A percentile compares a stretch with the other conserved stretches of the same genome.
phyloP scores from a whole-genome alignment of 2,888 invertebrate genomes.

The Leucania comma region DNA sequence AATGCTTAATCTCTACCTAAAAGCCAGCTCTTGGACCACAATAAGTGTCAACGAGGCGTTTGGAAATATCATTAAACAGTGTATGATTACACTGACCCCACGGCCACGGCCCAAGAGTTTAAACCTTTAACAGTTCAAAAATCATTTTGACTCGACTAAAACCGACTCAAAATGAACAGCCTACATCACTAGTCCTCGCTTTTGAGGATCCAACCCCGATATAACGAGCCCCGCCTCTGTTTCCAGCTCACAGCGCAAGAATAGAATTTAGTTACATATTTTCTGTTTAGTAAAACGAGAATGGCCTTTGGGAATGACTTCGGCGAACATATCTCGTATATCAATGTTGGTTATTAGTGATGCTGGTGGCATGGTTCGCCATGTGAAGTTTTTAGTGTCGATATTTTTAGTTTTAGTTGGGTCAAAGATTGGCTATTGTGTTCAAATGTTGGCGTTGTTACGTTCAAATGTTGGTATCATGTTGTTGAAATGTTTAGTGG shows the following conservation, averaged over 20 bases:
- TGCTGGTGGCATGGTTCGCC: conserved; percentile 56
- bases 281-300: conserved; percentile 76
- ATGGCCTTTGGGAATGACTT: conserved; percentile 59
- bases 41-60: too few species aligned
- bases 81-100: too few species aligned
- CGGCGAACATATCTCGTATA: conserved; percentile 63
- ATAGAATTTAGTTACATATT: conserved; percentile 81
- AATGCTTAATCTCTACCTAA: too few species aligned
- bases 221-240: conserved; percentile 69
- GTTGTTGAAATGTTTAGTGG: conserved; percentile 5
- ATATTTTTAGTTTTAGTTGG: conserved; percentile 34
- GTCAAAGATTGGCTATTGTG: conserved; percentile 3
- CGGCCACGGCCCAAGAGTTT: too few species aligned
- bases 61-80: too few species aligned
- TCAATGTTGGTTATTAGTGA: conserved; percentile 66
- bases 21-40: too few species aligned
- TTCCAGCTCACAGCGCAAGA: conserved; percentile 79
- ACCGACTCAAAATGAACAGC: conserved; percentile 1
- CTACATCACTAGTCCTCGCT: conserved; percentile 48
- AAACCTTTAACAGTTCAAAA: too few species aligned
- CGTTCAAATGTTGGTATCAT: conserved; percentile 7
- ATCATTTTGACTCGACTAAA: conserved; percentile 33
- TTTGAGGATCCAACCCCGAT: conserved; percentile 56
- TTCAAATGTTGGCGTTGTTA: background rate
- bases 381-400: conserved; percentile 60